Evolutionary conservation across 2,113 vertebrate species (phyloP), one percentile per base, ranked within the genome.

Genomic region (Naja naja): DNA sequence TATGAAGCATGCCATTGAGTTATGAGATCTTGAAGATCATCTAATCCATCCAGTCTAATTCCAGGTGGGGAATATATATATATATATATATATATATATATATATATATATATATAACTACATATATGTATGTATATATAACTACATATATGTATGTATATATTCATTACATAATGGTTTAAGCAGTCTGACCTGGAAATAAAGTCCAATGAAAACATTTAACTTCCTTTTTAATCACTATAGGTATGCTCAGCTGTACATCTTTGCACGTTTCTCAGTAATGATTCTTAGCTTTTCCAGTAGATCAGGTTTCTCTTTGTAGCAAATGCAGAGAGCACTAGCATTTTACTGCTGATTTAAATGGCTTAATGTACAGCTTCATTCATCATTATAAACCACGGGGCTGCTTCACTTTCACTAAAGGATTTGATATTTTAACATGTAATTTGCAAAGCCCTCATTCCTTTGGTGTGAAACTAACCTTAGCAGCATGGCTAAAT

Each of bases 361-460:
- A 86, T 3, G 11, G 90, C 4, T 16, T 2, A 55, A 69, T 0
- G 54, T 12, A 92, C 30, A 34, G 23, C 64, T 93, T 93, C 93
- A 64, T 64, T 90, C 0, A 81, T 93, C 94, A 64, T 53, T 91
- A 0, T 88, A 86, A 45, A 58, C 47, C 47, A 64, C 22, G 45
- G n/a, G 43, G 16, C 16, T 94, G 3, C 45, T 89, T 52, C 45
- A 27, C 3, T 92, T n/a, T 0, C 0, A 34, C 43, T 91, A 92
- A 92, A 90, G 87, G 69, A 94, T 1, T 93, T 53, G 25, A 52
- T 7, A 56, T 93, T 69, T 92, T 81, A 93, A 95, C 86, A 91
- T 43, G 2, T 22, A 0, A 54, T 49, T 81, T 92, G 3, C 69
- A 93, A 81, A 94, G 58, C 23, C 92, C 49, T 8, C 25, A 56